Base-by-base conservation (phyloP, 2,888 invertebrate genomes). In the Cataglyphis altisquamis region DNA sequence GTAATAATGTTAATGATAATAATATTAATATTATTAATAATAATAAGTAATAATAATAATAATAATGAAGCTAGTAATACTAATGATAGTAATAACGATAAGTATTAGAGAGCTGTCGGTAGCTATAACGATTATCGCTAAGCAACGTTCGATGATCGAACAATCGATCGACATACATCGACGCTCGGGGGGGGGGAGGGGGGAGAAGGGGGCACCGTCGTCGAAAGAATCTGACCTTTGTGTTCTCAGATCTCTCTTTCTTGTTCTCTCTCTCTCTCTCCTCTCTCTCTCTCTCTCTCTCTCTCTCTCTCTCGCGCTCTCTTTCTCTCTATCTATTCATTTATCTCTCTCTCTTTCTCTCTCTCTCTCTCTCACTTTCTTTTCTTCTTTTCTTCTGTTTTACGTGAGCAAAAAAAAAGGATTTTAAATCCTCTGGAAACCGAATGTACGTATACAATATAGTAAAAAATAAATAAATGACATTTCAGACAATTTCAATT, bases 21-120 rank as follows among this genome's bases (percentile, higher is more conserved):
- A 89, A 89, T 89, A 25, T 25, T 25, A 92, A 88, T 85, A 92
- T 87, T 91, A 91, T 87, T 91, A 92, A 91, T 88, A 88, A 90
- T 88, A 91, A 89, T 48, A 88, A 88, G 86, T 89, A 89, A 87
- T 88, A 91, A 87, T 85, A 85, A 83, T 83, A 88, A 89, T 90
- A 86, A 90, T 87, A 84, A 91, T 91, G 86, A 84, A 86, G 87
- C 73, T 88, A 91, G 89, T 87, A 87, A 88, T 87, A 90, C 86
- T 86, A 83, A 84, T 72, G 82, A 89, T 91, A 91, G 86, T 90
- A 88, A 84, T 90, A 91, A 89, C 86, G 84, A 88, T 88, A 90
- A 86, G 64, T 63, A 88, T 90, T 90, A 87, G 83, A 91, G 91
- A 90, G 87, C 83, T 86, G 81, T 86, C 82, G 86, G 87, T 89